Conservation (phyloP, 2,113 vertebrate species). For the Vicugna pacos region DNA sequence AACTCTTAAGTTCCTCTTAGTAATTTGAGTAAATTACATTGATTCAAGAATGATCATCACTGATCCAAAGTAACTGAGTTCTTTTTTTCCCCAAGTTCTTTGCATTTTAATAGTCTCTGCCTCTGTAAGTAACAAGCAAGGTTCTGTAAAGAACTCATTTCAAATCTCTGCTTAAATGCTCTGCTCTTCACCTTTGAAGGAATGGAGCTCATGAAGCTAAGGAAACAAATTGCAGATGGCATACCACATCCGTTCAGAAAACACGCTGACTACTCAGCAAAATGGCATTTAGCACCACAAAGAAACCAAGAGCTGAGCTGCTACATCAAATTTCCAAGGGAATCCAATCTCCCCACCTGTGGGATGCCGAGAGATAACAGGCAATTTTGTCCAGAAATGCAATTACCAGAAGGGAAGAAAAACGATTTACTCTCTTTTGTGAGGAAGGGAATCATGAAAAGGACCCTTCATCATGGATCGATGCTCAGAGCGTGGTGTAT, state of each 20-base stretch:
- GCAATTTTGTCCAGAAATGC: slow-evolving; percentile 82
- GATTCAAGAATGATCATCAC: slow-evolving; percentile 47
- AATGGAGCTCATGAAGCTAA: slow-evolving; percentile 46
- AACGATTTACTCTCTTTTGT: slow-evolving; percentile 70
- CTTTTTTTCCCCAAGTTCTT: neutral
- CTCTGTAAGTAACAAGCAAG: slow-evolving; percentile 33
- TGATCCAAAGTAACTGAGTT: slow-evolving; percentile 38
- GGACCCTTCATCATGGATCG: slow-evolving; percentile 60
- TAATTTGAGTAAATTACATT: slow-evolving; percentile 75
- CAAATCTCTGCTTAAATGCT: slow-evolving; percentile 48
- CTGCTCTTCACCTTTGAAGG: slow-evolving; percentile 60
- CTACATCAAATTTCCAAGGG: slow-evolving; percentile 70
- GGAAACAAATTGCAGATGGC: slow-evolving; percentile 77
- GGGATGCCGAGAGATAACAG: slow-evolving; percentile 76
- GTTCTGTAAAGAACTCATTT: slow-evolving; percentile 19
- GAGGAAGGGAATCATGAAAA: slow-evolving; percentile 72
- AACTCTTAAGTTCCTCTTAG: neutral
- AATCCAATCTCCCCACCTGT: slow-evolving; percentile 81
- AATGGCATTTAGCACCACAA: slow-evolving; percentile 76
- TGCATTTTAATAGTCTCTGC: slow-evolving; percentile 59
- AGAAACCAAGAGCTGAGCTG: slow-evolving; percentile 74
- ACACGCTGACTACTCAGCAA: slow-evolving; percentile 74
- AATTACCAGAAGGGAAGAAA: slow-evolving; percentile 74
- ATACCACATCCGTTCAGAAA: slow-evolving; percentile 61
- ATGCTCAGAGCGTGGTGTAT: slow-evolving; percentile 68